Percentiles rank a stretch among this genome's conserved stretches.
Evolutionary conservation across 2,113 vertebrate genomes (phyloP).

Genomic region (Dasyornis broadbenti): DNA sequence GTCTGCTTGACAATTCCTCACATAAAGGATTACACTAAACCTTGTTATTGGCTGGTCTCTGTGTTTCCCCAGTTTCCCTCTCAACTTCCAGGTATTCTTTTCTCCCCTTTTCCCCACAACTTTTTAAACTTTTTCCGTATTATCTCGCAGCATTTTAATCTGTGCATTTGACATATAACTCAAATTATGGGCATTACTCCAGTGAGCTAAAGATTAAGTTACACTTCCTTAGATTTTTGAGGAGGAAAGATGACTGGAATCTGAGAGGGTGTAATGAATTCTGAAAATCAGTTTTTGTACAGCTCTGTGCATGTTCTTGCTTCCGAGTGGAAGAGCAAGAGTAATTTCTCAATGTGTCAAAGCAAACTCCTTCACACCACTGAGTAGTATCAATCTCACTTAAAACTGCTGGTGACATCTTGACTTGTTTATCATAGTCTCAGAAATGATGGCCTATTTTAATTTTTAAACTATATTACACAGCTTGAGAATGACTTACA

Average conservation of each 20-base stretch:
- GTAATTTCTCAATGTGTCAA: constrained; percentile 38
- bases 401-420: not conserved
- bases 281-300: not conserved
- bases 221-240: not conserved
- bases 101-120: not conserved
- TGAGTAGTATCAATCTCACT: constrained; percentile 30
- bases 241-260: not conserved
- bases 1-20: not conserved
- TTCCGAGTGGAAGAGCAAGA: not conserved
- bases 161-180: not conserved
- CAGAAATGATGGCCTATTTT: not conserved
- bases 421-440: constrained; percentile 4
- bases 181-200: not conserved
- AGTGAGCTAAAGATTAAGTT: not conserved
- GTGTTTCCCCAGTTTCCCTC: not conserved
- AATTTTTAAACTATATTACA: not conserved
- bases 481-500: not conserved
- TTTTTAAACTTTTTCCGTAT: not conserved
- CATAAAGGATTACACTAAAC: not conserved
- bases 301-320: not conserved
- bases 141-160: not conserved
- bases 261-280: not conserved
- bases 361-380: not conserved
- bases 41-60: not conserved
- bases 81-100: not conserved